phyloP scores from a whole-genome alignment of 1,140 invertebrate genomes.

The Drosophila dunni region DNA sequence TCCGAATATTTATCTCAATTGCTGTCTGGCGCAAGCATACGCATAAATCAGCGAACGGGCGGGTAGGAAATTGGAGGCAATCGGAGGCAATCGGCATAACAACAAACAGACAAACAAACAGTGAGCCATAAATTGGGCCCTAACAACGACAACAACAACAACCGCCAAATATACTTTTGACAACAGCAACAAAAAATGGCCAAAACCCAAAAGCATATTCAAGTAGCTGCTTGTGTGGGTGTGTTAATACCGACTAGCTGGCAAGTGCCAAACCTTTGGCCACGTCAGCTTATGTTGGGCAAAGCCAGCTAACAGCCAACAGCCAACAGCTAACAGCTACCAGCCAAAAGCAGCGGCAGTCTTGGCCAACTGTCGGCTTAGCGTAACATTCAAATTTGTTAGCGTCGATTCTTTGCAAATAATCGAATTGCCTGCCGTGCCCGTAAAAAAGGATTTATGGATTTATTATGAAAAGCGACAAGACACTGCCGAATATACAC shows the following conservation, averaged over 20 bases:
- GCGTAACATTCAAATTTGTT: slow-evolving; percentile 75
- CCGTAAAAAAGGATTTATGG: slow-evolving; percentile 81
- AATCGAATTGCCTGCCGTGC: slow-evolving; percentile 76
- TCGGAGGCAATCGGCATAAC: slow-evolving; percentile 13
- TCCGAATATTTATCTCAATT: slow-evolving; percentile 45
- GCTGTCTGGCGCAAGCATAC: slow-evolving; percentile 32
- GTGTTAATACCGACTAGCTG: background rate
- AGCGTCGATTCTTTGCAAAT: slow-evolving; percentile 68
- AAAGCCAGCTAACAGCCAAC: slow-evolving; percentile 10
- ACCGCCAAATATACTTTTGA: slow-evolving; percentile 22
- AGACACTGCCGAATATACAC: slow-evolving; percentile 16
- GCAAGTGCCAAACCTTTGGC: slow-evolving; percentile 44
- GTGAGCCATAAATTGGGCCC: slow-evolving; percentile 63
- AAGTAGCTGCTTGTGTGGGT: slow-evolving; percentile 12
- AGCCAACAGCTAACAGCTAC: background rate
- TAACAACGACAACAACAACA: slow-evolving; percentile 54
- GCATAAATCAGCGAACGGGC: slow-evolving; percentile 57
- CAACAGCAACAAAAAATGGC: slow-evolving; percentile 50
- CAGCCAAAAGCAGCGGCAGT: background rate
- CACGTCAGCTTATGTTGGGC: slow-evolving; percentile 61
- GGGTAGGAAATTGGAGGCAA: background rate
- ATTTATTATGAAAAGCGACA: slow-evolving; percentile 78
- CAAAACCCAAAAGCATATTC: slow-evolving; percentile 25
- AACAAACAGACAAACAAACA: slow-evolving; percentile 51
- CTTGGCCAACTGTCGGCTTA: slow-evolving; percentile 58